These are phyloP conservation scores for Ectobius pallidus DNA, from an alignment of 2,888 invertebrate genomes.

Conservation along the genomic window DNA sequence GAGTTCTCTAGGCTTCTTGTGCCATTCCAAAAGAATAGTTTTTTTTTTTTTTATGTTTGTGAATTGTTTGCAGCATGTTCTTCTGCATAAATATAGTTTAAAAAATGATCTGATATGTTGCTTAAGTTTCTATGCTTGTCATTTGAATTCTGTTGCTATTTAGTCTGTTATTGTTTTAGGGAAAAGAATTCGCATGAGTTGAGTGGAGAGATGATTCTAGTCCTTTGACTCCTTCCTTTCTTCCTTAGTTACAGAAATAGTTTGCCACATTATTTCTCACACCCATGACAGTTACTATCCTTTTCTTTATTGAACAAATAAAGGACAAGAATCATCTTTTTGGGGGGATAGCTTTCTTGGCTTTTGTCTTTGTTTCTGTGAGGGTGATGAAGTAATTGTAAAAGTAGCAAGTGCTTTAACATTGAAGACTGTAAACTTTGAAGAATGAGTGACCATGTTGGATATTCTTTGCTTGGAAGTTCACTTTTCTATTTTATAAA, in stretches of 20 bases:
- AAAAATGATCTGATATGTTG: not conserved
- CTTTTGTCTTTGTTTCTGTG: not conserved
- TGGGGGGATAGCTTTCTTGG: not conserved
- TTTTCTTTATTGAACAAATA: not conserved
- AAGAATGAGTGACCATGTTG: not conserved
- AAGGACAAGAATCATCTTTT: constrained; percentile 18
- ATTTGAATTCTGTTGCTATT: not conserved
- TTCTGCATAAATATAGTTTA: not conserved
- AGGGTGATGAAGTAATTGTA: not conserved
- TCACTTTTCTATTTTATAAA: not conserved
- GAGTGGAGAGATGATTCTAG: constrained; percentile 1
- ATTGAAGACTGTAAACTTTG: not conserved
- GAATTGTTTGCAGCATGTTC: not conserved
- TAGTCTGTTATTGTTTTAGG: constrained; percentile 1
- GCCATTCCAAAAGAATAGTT: not conserved
- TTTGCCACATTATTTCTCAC: not conserved
- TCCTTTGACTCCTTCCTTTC: constrained; percentile 23
- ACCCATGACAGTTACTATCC: not conserved
- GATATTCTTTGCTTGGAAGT: constrained; percentile 10
- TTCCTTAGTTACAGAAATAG: too few relatives aligned
- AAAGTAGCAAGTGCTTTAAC: constrained; percentile 1
- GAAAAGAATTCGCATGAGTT: not conserved
- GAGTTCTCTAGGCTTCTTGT: not conserved
- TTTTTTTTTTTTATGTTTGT: not conserved
- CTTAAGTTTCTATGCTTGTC: not conserved